Base-by-base conservation (phyloP, 2,113 vertebrate species). In the Glareola pratincola region DNA sequence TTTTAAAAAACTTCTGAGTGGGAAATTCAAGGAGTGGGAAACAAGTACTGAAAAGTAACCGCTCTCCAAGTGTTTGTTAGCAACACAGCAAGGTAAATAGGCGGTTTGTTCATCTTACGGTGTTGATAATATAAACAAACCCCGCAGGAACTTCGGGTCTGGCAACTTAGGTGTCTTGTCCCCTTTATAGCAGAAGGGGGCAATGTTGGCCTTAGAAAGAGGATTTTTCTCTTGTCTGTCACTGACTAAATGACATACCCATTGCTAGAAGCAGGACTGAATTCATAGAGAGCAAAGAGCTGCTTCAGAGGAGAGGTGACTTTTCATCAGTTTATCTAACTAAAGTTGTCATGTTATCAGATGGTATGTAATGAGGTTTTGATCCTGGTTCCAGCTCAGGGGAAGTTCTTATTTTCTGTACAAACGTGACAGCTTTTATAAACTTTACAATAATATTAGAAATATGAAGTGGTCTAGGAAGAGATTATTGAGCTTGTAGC, bases 121-220 rank as follows among this genome's bases (percentile, higher is more conserved):
- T 15, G 20, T 10, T 50, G 37, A 4, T 47, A 39, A 64, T n/a
- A n/a, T n/a, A n/a, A 2, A 14, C 43, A 36, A 71, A 45, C 2
- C 0, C 5, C 34, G 21, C n/a, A 21, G 29, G 21, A 77, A 50
- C 7, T 20, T 77, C 10, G 0, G 5, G 51, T 39, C 14, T 36
- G 24, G 36, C 34, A 53, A 60, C 21, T 84, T 79, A 9, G 39
- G 4, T 77, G 91, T 80, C 50, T 64, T 94, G 39, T 7, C n/a
- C 37, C 6, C 22, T 75, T 87, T 81, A 4, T 5, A 85, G 75
- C 97, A 97, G 78, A 84, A 95, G 97, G 56, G 94, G 97, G 97
- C 94, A 95, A 88, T 93, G 77, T 96, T 95, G 16, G 27, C 53
- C 74, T 96, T 89, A 34, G 59, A 87, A 96, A 88, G 64, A 39